A percentile compares a stretch with the other conserved stretches of the same genome.
Conservation (phyloP, 2,113 vertebrate genomes). For the Oreotragus oreotragus region DNA sequence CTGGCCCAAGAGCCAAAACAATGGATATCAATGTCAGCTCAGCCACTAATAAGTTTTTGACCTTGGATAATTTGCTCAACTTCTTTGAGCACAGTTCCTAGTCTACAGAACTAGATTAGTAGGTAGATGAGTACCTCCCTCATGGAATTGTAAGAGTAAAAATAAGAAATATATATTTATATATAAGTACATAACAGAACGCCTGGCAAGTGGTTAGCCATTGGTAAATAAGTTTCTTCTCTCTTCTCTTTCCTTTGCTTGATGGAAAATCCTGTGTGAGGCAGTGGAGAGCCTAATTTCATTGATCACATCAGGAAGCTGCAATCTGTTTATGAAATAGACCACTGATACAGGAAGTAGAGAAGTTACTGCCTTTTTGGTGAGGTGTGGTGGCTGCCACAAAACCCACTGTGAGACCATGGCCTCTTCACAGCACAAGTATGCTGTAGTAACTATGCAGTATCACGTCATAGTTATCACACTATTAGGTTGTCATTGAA, state of each 20-base stretch:
- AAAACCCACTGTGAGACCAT: background rate
- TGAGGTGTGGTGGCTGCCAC: background rate
- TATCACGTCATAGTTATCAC: fast-evolving
- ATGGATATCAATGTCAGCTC: background rate
- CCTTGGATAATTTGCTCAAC: background rate
- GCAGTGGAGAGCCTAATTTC: background rate
- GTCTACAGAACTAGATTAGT: background rate
- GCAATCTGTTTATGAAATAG: background rate
- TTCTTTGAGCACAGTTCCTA: background rate
- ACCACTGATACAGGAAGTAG: background rate
- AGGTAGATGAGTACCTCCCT: background rate
- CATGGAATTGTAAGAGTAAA: background rate
- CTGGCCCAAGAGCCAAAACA: fast-evolving
- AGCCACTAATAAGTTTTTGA: background rate
- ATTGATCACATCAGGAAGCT: background rate
- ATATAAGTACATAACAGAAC: background rate
- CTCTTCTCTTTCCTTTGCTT: background rate
- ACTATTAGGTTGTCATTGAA: too few relatives aligned
- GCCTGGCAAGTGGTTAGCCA: background rate
- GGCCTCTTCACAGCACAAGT: background rate
- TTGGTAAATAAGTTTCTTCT: background rate
- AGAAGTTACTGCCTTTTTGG: background rate
- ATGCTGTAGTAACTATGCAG: too few relatives aligned
- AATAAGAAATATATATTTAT: background rate
- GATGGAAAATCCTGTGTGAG: background rate